These are phyloP conservation scores for Eumacrocentrus americanus DNA, from an alignment of 2,888 invertebrate genomes.

Conservation along the genomic window DNA sequence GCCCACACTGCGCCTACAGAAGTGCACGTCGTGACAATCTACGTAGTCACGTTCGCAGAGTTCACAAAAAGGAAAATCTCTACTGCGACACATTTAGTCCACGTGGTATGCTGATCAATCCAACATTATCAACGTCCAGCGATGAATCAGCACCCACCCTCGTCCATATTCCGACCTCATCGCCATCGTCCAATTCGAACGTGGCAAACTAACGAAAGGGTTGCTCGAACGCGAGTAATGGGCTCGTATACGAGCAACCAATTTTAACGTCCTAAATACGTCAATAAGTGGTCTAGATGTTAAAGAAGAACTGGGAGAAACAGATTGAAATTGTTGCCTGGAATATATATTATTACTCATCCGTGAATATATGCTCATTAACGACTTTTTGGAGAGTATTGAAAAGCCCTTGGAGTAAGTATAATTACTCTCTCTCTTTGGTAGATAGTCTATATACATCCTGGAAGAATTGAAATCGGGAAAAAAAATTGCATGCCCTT, in stretches of 20 bases:
- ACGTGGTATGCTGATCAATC: conserved; percentile 61
- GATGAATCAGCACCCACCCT: conserved; percentile 26
- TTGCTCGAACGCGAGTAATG: conserved; percentile 28
- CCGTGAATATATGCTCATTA: background rate
- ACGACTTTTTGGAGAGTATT: no score
- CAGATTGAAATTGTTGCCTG: conserved; percentile 6
- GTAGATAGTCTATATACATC: background rate
- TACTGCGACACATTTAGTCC: conserved; percentile 67
- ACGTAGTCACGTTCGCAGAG: conserved; percentile 65
- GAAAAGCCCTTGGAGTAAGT: background rate
- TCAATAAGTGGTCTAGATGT: conserved; percentile 46
- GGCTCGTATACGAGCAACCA: conserved; percentile 28
- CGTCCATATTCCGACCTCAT: conserved; percentile 47
- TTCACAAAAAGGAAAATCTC: conserved; percentile 66
- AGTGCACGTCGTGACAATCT: conserved; percentile 66
- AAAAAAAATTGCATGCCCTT: conserved; percentile 3
- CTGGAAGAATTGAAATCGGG: background rate
- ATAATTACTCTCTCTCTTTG: background rate
- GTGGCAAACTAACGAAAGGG: conserved; percentile 47
- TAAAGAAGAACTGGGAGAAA: conserved; percentile 24
- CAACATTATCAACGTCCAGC: conserved; percentile 36
- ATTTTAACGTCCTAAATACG: conserved; percentile 51
- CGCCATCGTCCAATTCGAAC: conserved; percentile 50
- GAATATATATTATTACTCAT: background rate
- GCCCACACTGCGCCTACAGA: conserved; percentile 66